Evolutionary conservation across 2,888 invertebrate species (phyloP).

Genomic region (Bibio marci): DNA sequence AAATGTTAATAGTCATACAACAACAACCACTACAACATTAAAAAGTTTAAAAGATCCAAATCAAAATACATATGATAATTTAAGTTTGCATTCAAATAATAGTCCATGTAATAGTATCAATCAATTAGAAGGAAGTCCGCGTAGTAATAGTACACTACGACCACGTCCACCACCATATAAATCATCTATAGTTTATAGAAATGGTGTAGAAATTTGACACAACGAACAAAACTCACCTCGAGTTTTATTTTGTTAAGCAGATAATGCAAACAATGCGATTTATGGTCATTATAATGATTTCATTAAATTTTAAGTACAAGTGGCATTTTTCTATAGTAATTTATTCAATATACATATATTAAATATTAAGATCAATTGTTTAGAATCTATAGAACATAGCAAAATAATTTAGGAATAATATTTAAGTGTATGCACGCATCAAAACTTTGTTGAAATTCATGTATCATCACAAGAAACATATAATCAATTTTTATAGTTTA

Average conservation of each 20-base stretch:
- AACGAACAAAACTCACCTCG: constrained; percentile 18
- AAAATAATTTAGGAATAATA: no score
- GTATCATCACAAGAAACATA: no score
- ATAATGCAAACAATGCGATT: no score
- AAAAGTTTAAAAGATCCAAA: constrained; percentile 38
- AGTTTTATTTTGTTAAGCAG: constrained; percentile 27
- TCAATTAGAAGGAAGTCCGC: constrained; percentile 34
- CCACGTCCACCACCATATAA: constrained; percentile 30
- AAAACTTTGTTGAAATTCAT: no score
- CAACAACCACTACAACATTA: constrained; percentile 40
- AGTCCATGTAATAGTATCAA: constrained; percentile 40
- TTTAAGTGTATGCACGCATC: no score
- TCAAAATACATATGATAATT: constrained; percentile 22
- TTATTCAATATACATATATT: no score
- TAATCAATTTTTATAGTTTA: no score
- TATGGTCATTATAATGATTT: no score
- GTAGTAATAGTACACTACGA: constrained; percentile 28
- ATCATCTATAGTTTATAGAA: constrained; percentile 18
- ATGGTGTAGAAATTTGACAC: constrained; percentile 28
- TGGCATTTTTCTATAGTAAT: no score
- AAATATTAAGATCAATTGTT: no score
- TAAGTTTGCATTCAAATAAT: constrained; percentile 26
- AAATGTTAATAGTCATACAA: constrained; percentile 34
- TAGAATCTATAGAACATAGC: no score
- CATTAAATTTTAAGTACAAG: no score